A percentile compares a stretch with the other conserved stretches of the same genome.
Conservation (phyloP, 2,888 invertebrate species). For the Cephonodes hylas region DNA sequence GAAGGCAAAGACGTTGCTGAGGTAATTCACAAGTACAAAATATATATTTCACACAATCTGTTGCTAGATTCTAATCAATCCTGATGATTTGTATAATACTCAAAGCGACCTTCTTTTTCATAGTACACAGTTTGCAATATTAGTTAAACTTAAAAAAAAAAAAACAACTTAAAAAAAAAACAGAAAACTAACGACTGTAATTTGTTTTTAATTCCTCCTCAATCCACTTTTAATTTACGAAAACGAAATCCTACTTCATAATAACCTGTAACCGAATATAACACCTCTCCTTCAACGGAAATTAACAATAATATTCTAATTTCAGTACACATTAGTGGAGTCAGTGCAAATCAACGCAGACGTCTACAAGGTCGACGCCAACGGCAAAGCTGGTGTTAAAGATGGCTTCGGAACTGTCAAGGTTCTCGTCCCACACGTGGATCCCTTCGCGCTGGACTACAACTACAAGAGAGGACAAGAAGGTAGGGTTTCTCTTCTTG, state of each 20-base stretch:
- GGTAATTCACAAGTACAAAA: slow-evolving; percentile 34
- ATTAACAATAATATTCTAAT: neutral
- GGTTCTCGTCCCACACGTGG: slow-evolving; percentile 66
- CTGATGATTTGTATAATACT: no score
- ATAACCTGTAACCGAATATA: neutral
- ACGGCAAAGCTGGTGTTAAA: slow-evolving; percentile 51
- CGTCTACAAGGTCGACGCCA: slow-evolving; percentile 67
- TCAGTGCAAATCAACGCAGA: slow-evolving; percentile 79
- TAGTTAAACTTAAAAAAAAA: no score
- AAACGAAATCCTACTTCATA: no score
- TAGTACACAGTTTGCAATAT: no score
- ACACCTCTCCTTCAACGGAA: neutral
- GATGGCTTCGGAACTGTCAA: slow-evolving; percentile 64
- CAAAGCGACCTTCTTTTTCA: no score
- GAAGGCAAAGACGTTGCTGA: slow-evolving; percentile 62
- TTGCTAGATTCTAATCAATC: neutral
- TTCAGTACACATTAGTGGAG: slow-evolving; percentile 57
- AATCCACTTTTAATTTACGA: no score
- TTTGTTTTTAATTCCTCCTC: no score
- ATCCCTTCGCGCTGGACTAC: slow-evolving; percentile 67
- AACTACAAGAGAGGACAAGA: slow-evolving; percentile 65
- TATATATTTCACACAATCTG: neutral
- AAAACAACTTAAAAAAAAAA: no score
- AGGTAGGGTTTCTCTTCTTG: slow-evolving; percentile 34
- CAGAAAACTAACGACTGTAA: no score